Base-by-base conservation (phyloP, 2,113 vertebrate genomes). In the Alethe castanea region DNA sequence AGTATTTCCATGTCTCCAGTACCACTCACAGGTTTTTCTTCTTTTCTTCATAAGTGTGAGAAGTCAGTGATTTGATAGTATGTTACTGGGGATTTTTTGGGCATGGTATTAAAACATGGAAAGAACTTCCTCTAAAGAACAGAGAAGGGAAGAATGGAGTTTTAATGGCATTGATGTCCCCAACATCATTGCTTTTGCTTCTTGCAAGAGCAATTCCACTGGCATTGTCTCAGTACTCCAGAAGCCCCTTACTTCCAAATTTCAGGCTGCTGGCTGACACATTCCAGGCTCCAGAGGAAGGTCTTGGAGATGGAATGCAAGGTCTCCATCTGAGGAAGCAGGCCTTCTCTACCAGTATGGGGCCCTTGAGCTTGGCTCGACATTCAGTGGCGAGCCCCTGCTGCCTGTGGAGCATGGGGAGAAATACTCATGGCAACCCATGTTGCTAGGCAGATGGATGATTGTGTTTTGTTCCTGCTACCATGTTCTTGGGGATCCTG, bases 381-480 rank as follows among this genome's bases (percentile, higher is more conserved):
- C 44, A 31, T 76, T 86, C 69, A 69, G 42, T 86, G 90, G 86
- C 0, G 4, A 95, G 76, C 69, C 85, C 86, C 57, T 5, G 20
- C 76, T 93, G 90, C 62, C 76, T 88, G 83, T 69, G 80, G 82
- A 96, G 65, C 76, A 93, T 0, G 0, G 57, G 69, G 76, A 90
- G 76, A 90, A 90, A 72, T 93, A 67, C 40, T 96, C 95, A 86
- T 94, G 95, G 94, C 94, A 97, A 96, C 93, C 65, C 12, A 35
- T 84, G 96, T 96, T 97, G 95, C 96, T 96, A 96, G 94, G 95
- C 96, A 97, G 96, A 97, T 96, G 95, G 95, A 84, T 90, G 81
- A 93, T 36, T 92, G 93, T 95, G 86, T 94, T 97, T 96, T 95
- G 92, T 96, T 96, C 88, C 44, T 90, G 76, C 60, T 59, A 83